Evolutionary conservation across 2,888 invertebrate genomes (phyloP), one percentile per base, ranked within the genome.

Genomic region (Phymatocera aterrima): DNA sequence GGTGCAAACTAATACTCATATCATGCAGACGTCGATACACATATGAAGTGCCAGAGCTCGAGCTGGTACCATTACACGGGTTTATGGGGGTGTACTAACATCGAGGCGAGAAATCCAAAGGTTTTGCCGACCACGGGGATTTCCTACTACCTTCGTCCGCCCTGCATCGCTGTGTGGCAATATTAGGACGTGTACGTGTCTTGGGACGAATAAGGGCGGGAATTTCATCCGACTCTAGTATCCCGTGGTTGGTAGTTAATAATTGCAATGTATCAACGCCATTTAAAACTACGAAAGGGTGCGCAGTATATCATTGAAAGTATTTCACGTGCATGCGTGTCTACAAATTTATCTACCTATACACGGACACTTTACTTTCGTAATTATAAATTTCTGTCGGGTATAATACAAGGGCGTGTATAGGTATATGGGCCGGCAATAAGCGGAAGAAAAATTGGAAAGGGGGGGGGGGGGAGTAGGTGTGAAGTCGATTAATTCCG

Each of bases 401-500:
- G 57, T 57, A 4, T 57, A 57, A 57, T 24, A 57, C n/a, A n/a
- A n/a, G n/a, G n/a, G n/a, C n/a, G n/a, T n/a, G n/a, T n/a, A n/a
- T n/a, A n/a, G n/a, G n/a, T n/a, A n/a, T n/a, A n/a, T n/a, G n/a
- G n/a, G n/a, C n/a, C n/a, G n/a, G n/a, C n/a, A n/a, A 3, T 18
- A 21, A 51, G 10, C 21, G 21, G 21, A 8, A 51, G 51, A 18
- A 1, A 6, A 31, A 37, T 6, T 31, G 28, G 48, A 18, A 31
- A 8, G 18, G 37, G 18, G 75, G 43, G 21, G 75, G 75, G 40
- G 40, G 28, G 60, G 8, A 40, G 40, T 54, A 34, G 48, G 51
- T 51, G 72, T 34, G 34, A 54, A 68, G 68, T 46, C 68, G 68
- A 68, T 68, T 68, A 46, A 68, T 68, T 68, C 68, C 68, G 68